Base-by-base conservation (phyloP, 2,113 vertebrate species). In the Tamias sibiricus region DNA sequence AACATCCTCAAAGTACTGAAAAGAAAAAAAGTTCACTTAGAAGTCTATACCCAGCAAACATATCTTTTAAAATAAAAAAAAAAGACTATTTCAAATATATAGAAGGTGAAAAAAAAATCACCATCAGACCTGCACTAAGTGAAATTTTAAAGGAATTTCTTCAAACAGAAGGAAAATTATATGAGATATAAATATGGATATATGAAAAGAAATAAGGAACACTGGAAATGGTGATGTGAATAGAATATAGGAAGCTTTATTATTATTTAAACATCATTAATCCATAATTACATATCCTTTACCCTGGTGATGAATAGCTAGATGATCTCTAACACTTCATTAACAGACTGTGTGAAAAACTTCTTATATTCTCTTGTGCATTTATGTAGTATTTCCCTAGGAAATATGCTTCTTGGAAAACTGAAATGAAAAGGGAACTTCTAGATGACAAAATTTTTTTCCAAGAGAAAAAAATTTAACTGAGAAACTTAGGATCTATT, bases 1-100 rank as follows among this genome's bases (percentile, higher is more conserved):
- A 96, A 87, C 64, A 85, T 93, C 91, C 84, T 77, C 86, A 95
- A 95, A 62, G 42, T 42, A 62, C 9, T n/a, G 40, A 90, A 94
- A 54, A 64, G 17, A 82, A 83, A 83, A 82, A 49, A 37, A 57
- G 35, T 59, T 35, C 32, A 37, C 59, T 95, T 96, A 37, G 49
- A 59, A 81, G 16, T 88, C 64, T 84, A 69, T 87, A 49, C 28
- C 66, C 59, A 95, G 71, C 4, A 84, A 94, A 74, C 28, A 26
- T 9, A 40, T 68, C 62, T 88, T 96, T 91, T 57, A 80, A 80
- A 97, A 91, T 26, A 86, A 91, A 84, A 40, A 26, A 26, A 76
- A 62, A 81, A 80, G 74, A 68, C 74, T 57, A 24, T 44, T 80
- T 74, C 2, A 85, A 74, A 52, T 30, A 72, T 49, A 44, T 10